Base-by-base conservation (phyloP, 2,113 vertebrate genomes). In the Peromyscus maniculatus region DNA sequence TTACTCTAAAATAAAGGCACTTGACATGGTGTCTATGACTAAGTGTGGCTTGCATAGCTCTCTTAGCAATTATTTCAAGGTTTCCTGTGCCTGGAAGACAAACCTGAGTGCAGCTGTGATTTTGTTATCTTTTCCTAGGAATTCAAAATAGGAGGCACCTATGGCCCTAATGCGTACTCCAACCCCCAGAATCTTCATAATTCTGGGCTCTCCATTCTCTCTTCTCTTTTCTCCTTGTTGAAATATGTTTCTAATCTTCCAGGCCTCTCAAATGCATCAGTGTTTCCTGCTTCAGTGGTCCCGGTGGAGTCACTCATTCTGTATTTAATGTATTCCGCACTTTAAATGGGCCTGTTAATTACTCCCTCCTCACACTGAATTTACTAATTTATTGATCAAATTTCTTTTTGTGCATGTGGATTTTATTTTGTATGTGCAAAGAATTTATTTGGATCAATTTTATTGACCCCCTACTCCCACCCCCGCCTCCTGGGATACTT, bases 301-400 rank as follows among this genome's bases (percentile, higher is more conserved):
- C 96, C 97, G 0, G 91, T 31, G 93, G 98, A 97, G 93, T 96
- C 96, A 95, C 96, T 98, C 94, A 89, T 97, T 97, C 95, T 96
- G 96, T 97, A 97, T 97, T 98, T 97, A 98, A 98, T 98, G 93
- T 96, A 97, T 98, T 98, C 96, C 0, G 15, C 36, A 87, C 94
- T 98, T 97, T 98, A 97, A 97, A 98, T 97, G 96, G 95, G 82
- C 91, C 96, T 97, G 95, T 98, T 98, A 98, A 98, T 98, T 97
- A 97, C 97, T 98, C 95, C 94, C 91, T 97, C 66, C 83, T 98
- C 96, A 97, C 96, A 94, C 93, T 94, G 97, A 98, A 98, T 98
- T 98, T 98, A 97, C 98, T 98, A 97, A 98, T 98, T 98, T 98
- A 98, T 98, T 97, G 98, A 98, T 97, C 96, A 98, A 97, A 97